Evolutionary conservation across 2,113 vertebrate genomes (phyloP).

Genomic region (Pipa parva): DNA sequence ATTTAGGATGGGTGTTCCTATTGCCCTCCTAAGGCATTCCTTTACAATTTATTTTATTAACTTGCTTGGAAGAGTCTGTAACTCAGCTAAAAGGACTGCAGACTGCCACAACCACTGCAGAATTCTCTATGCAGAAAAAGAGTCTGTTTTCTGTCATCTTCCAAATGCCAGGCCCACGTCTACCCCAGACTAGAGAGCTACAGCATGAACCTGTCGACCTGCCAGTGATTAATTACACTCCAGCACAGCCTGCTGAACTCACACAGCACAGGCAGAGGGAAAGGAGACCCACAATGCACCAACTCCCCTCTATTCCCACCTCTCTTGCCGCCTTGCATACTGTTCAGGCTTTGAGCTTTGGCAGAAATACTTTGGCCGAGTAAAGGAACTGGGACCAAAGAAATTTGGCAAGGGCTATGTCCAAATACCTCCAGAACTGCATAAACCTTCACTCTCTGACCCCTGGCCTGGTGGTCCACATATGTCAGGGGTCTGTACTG

Average conservation of each 20-base stretch:
- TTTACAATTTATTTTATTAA: conserved; percentile 19
- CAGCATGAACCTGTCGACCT: conserved; percentile 27
- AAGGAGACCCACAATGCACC: not conserved
- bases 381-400: conserved; percentile 8
- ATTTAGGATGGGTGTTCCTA: not conserved
- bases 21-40: not conserved
- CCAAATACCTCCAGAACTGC: conserved; percentile 19
- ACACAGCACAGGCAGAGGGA: not conserved
- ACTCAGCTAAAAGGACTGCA: conserved; percentile 17
- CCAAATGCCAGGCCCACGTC: conserved; percentile 34
- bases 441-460: conserved; percentile 19
- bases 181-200: conserved; percentile 26
- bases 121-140: not conserved
- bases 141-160: conserved; percentile 34
- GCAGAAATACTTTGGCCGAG: conserved; percentile 27
- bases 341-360: conserved; percentile 10
- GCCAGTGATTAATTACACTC: conserved; percentile 36
- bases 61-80: conserved; percentile 27
- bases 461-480: conserved; percentile 14
- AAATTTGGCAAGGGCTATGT: conserved; percentile 22
- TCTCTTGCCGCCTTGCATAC: not conserved
- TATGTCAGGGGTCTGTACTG: conserved; percentile 2
- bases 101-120: conserved; percentile 8
- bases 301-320: conserved; percentile 2
- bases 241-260: conserved; percentile 26